Evolutionary conservation across 1,140 invertebrate species (phyloP).

Genomic region (Coelopa frigida): DNA sequence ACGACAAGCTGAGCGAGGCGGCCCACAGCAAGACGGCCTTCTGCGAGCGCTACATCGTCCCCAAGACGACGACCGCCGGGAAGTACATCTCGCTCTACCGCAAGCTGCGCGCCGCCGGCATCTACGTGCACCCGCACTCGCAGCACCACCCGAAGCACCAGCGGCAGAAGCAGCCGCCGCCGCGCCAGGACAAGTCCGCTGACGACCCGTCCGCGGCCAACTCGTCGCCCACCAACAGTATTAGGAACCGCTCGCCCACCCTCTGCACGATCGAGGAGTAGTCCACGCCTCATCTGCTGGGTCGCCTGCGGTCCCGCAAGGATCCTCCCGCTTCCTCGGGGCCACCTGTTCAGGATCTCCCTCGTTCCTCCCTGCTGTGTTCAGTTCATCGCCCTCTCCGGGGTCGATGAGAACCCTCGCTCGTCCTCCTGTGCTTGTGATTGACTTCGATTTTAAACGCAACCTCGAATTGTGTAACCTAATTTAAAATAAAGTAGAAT

Average conservation of each 20-base stretch:
- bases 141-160: conserved; percentile 10
- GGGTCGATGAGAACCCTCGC: too few species aligned
- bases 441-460: too few species aligned
- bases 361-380: too few species aligned
- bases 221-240: conserved; percentile 17
- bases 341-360: too few species aligned
- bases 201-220: conserved; percentile 10
- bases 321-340: too few species aligned
- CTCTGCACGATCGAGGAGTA: conserved; percentile 39
- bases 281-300: too few species aligned
- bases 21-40: conserved; percentile 54
- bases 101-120: conserved; percentile 50
- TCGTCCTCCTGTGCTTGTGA: too few species aligned
- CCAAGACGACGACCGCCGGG: conserved; percentile 63
- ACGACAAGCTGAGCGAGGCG: conserved; percentile 54
- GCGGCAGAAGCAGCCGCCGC: conserved; percentile 12
- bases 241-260: conserved; percentile 22
- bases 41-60: conserved; percentile 69
- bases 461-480: too few species aligned
- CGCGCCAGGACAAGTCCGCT: neutral
- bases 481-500: too few species aligned
- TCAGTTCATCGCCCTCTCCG: too few species aligned
- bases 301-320: too few species aligned
- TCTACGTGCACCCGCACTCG: conserved; percentile 46
- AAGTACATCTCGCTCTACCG: conserved; percentile 76